These are phyloP conservation scores for Microctenopoma stevenorrisi DNA, from an alignment of 2,797 vertebrate genomes.

Conservation along the genomic window DNA sequence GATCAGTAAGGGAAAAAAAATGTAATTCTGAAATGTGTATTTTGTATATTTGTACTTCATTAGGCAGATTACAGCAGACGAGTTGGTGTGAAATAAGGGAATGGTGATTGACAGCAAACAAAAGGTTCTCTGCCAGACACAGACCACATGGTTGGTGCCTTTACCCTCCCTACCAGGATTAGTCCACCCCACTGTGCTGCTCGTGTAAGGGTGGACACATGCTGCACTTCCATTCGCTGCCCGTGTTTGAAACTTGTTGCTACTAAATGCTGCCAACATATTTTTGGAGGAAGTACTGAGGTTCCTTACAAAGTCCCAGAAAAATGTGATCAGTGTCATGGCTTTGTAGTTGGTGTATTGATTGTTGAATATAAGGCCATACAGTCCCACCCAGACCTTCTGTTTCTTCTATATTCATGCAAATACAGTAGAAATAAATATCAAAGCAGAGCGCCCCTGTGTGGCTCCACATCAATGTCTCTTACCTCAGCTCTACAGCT, in stretches of 20 bases:
- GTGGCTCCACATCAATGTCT: constrained; percentile 5
- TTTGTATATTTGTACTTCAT: no score
- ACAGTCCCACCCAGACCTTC: neutral
- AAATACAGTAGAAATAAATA: neutral
- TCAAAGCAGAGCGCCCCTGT: neutral
- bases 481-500: neutral
- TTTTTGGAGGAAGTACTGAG: neutral
- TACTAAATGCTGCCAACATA: neutral
- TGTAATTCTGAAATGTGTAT: no score
- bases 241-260: neutral
- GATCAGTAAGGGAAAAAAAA: no score
- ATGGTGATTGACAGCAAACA: neutral
- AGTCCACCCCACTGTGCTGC: no score
- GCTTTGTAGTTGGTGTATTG: constrained; percentile 21
- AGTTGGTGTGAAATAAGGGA: neutral
- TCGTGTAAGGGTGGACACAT: neutral
- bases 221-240: no score
- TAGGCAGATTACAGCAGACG: neutral
- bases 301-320: neutral
- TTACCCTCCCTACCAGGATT: neutral
- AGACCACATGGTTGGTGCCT: neutral
- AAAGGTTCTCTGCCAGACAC: neutral
- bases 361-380: neutral
- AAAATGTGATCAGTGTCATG: neutral
- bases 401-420: constrained; percentile 11